Conservation (phyloP, 2,888 invertebrate species). For the Drosophila limbata region DNA sequence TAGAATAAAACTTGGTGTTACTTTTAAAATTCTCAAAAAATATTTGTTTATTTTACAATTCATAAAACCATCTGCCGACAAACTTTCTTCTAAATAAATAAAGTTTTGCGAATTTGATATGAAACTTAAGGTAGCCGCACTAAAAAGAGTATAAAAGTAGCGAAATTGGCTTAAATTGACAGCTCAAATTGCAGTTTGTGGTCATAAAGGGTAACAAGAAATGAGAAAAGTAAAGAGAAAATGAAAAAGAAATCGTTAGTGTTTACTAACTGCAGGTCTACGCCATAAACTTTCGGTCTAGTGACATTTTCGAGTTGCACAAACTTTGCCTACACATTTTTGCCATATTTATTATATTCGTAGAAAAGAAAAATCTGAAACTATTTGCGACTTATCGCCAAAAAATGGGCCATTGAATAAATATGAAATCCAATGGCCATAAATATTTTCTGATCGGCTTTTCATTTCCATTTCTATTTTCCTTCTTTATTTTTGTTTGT, state of each 20-base stretch:
- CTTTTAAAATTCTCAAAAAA: too few species aligned
- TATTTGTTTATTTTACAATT: too few species aligned
- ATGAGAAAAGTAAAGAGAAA: conserved; percentile 1
- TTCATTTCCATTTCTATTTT: conserved; percentile 50
- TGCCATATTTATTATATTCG: neutral
- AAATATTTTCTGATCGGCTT: conserved; percentile 70
- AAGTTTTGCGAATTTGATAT: neutral
- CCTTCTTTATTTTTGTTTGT: conserved; percentile 27
- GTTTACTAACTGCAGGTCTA: conserved; percentile 19
- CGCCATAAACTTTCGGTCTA: conserved; percentile 25
- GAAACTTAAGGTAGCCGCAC: neutral
- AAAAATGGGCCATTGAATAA: conserved; percentile 78
- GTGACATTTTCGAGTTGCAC: conserved; percentile 28
- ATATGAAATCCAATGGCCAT: conserved; percentile 77
- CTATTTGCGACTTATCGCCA: conserved; percentile 76
- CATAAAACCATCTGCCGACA: too few species aligned
- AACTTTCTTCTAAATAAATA: neutral
- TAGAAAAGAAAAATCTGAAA: conserved; percentile 39
- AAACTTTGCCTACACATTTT: conserved; percentile 23
- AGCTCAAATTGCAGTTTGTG: conserved; percentile 42
- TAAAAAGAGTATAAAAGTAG: neutral
- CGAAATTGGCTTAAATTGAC: conserved; percentile 44
- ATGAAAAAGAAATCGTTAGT: conserved; percentile 18
- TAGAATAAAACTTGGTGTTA: too few species aligned
- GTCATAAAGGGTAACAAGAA: conserved; percentile 7